Base-by-base conservation (phyloP, 1,140 invertebrate species). In the Nasonia giraulti region DNA sequence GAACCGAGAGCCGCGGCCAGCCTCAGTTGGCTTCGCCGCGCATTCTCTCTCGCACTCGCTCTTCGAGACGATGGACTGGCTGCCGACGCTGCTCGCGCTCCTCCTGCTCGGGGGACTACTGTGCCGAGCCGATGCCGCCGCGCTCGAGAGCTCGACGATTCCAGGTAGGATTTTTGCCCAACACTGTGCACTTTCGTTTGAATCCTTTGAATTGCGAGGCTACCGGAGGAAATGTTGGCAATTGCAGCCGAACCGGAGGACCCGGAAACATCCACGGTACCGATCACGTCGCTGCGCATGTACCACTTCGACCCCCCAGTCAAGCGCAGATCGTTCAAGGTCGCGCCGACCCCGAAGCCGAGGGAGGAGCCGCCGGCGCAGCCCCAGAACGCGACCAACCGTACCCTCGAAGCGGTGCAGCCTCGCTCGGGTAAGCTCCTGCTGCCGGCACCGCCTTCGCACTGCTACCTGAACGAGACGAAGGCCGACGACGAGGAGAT, bases 231-330 rank as follows among this genome's bases (percentile, higher is more conserved):
- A 55, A 55, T 55, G 0, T 17, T 17, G 12, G 11, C 1, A 55
- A 55, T 79, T 20, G 17, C 55, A 79, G 27, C 40, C 14, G 31
- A 68, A 4, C 6, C 14, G 12, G 50, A 55, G 50, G 77, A 79
- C 1, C 2, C 12, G 10, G 77, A 68, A 23, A 8, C 50, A 20
- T 79, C 77, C 2, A 66, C 50, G 31, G 17, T 66, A 8, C 50
- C 77, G 8, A 79, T 79, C 17, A 68, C 77, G 20, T 79, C 76
- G 11, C 20, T 79, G 10, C 77, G 77, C 47, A 79, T 79, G 77
- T 79, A 68, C 20, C 77, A 68, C 33, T n/a, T 66, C 7, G 77
- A 79, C 3, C 33, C 55, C 2, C 55, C 50, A 20, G 12, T 17
- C 12, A 55, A 55, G 50, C 50, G 50, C 2, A 55, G 17, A 55